Base-by-base conservation (phyloP, 2,888 invertebrate species). In the Parascotia fuliginaria region DNA sequence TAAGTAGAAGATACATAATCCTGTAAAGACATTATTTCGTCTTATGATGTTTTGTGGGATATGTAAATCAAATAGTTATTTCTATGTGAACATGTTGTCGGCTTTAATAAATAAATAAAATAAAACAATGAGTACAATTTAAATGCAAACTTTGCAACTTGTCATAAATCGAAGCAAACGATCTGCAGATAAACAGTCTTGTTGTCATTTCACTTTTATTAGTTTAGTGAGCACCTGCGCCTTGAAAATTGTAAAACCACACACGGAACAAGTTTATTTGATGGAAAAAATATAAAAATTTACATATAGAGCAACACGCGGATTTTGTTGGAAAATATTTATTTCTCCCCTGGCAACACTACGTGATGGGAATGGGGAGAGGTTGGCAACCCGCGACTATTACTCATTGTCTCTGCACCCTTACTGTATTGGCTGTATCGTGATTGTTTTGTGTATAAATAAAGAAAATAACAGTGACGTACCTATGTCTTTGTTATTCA, bases 321-420 rank as follows among this genome's bases (percentile, higher is more conserved):
- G 82, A 83, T 85, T 83, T 71, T 66, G 42, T 34, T 41, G 73
- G 73, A 72, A 75, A 79, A 87, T 85, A 87, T 89, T 87, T 89
- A 88, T 89, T 74, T 77, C 81, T 87, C 89, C 87, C 89, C 73
- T 81, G 88, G 83, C 80, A 84, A 81, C 85, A 77, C 78, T 86
- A 87, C 89, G 89, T 89, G 89, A 79, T 64, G 64, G 31, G 87
- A 83, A 84, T 88, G 68, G 73, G 67, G 60, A 72, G 47, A 65
- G 44, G 67, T 56, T 75, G 73, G 76, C 73, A 78, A 69, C 79
- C 56, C 73, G 61, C 57, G 64, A 77, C 77, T 77, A 79, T 81
- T 75, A 77, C 77, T 83, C 78, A 77, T 79, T 78, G 79, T 73
- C 67, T 64, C 55, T 65, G 58, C 61, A 70, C 70, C 64, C 60